Evolutionary conservation across 2,888 invertebrate species (phyloP).

Genomic region (Drosophila nigritarsus): DNA sequence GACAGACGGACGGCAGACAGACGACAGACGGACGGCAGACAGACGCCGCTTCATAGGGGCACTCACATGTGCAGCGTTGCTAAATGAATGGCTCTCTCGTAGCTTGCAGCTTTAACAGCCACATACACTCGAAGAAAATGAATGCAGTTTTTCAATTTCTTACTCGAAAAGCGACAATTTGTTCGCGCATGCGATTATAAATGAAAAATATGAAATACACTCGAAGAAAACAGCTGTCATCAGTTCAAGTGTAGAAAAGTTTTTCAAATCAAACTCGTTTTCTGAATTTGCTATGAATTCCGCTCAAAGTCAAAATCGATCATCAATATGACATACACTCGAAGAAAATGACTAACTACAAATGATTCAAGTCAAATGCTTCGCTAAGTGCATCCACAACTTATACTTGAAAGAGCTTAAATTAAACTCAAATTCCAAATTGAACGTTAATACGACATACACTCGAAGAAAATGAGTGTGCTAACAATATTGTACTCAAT

Average conservation of each 20-base stretch:
- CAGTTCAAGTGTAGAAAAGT: background rate
- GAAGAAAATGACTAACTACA: background rate
- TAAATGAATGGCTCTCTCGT: slow-evolving; percentile 43
- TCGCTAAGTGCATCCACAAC: rapidly evolving
- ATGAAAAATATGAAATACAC: background rate
- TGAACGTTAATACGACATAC: background rate
- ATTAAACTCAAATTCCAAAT: background rate
- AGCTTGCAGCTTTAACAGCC: slow-evolving; percentile 25
- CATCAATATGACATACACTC: background rate
- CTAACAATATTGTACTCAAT: background rate
- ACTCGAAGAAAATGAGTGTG: background rate
- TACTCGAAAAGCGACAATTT: background rate
- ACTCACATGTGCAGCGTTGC: slow-evolving; percentile 36
- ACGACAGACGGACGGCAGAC: background rate
- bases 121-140: background rate
- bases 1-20: slow-evolving; percentile 10
- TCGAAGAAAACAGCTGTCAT: background rate
- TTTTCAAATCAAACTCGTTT: background rate
- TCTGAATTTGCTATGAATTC: background rate
- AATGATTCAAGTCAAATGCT: background rate
- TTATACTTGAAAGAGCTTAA: no score
- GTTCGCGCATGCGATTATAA: no score
- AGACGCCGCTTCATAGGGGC: slow-evolving; percentile 36
- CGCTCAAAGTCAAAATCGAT: background rate
- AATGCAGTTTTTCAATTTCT: background rate